phyloP scores from a whole-genome alignment of 2,888 invertebrate genomes.

The Spodoptera exigua region DNA sequence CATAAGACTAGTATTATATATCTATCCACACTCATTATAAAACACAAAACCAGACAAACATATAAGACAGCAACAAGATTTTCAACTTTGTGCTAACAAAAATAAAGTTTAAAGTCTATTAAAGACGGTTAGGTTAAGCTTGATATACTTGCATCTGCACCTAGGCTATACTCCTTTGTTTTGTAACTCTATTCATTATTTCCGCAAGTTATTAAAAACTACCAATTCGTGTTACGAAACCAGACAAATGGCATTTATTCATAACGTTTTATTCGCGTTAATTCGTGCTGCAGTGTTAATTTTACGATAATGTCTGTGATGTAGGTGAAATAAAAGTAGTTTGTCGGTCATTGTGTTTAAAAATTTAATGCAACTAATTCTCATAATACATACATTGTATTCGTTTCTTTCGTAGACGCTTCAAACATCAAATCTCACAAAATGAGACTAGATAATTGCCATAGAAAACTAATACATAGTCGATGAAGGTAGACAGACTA shows the following conservation, averaged over 20 bases:
- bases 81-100: too few relatives aligned
- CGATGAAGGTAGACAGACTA: too few relatives aligned
- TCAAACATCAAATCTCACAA: too few relatives aligned
- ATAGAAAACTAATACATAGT: too few relatives aligned
- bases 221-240: slow-evolving; percentile 50
- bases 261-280: slow-evolving; percentile 28
- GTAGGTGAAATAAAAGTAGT: background rate
- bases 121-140: too few relatives aligned
- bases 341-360: slow-evolving; percentile 22
- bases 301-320: slow-evolving; percentile 12
- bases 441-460: too few relatives aligned
- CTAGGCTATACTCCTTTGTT: slow-evolving; percentile 47
- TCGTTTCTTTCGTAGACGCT: too few relatives aligned
- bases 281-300: slow-evolving; percentile 5
- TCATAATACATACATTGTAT: too few relatives aligned
- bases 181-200: slow-evolving; percentile 52
- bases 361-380: background rate
- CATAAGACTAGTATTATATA: background rate
- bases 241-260: slow-evolving; percentile 32
- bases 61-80: too few relatives aligned
- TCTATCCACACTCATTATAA: slow-evolving; percentile 39
- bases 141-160: background rate
- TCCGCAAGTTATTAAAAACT: slow-evolving; percentile 57
- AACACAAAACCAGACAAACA: slow-evolving; percentile 28
- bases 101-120: too few relatives aligned